Base-by-base conservation (phyloP, 2,888 invertebrate genomes). In the Cheilosia vulpina region DNA sequence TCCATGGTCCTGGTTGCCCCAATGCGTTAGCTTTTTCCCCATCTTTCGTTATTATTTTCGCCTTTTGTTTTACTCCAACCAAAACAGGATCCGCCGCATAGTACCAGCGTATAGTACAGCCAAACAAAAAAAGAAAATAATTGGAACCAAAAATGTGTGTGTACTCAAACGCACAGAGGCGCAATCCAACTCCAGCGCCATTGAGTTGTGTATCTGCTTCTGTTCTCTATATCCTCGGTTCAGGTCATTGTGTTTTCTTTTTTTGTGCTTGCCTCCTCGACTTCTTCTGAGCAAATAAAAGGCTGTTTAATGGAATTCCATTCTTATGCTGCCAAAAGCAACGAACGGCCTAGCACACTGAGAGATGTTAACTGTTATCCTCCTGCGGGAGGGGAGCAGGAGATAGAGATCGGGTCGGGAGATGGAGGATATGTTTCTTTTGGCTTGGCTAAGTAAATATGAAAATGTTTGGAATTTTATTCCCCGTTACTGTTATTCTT, bases 391-490 rank as follows among this genome's bases (percentile, higher is more conserved):
- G 3, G 17, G 60, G 13, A 15, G 19, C n/a, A n/a, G n/a, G n/a
- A n/a, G n/a, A n/a, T n/a, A n/a, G 38, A 11, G 53, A 4, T 9
- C 27, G 27, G 27, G 19, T 9, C 13, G 4, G 19, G 11, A 4
- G 43, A 43, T 19, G 19, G 15, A 27, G 17, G 45, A 43, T 60
- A 55, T 69, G 52, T 62, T 76, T 47, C 57, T 45, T 63, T 72
- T 60, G 66, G 72, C 69, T 45, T 45, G 78, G 34, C 83, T 83
- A 66, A 83, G 83, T 78, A 77, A 77, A 78, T 84, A 79, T 79
- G 73, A 84, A 79, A 84, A 84, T 75, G 19, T 60, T 84, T 84
- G 75, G 75, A 79, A 84, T 79, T 73, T 79, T 79, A 79, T 71
- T 79, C 75, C 17, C 21, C 24, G 65, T 79, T 63, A 80, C 75